These are phyloP conservation scores for Bemisia tabaci DNA, from an alignment of 1,140 invertebrate species.

Conservation along the genomic window DNA sequence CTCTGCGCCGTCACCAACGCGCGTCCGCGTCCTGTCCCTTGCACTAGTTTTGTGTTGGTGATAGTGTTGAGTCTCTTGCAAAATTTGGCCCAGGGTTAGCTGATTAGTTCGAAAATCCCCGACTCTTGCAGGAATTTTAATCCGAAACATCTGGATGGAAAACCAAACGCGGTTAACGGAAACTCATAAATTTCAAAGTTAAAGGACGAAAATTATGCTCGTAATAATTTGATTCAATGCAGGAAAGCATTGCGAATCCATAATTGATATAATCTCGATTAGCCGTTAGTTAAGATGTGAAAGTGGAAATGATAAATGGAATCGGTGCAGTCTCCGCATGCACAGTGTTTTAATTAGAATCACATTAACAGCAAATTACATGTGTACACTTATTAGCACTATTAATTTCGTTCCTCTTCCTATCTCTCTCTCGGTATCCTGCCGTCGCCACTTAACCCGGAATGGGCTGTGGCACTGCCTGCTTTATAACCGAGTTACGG, in stretches of 20 bases:
- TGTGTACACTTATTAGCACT: background rate
- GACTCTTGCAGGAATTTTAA: too few species aligned
- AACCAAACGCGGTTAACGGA: background rate
- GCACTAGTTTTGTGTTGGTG: too few species aligned
- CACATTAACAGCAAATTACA: background rate
- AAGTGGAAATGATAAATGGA: background rate
- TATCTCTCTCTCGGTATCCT: background rate
- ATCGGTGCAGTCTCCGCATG: background rate
- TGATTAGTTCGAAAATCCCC: too few species aligned
- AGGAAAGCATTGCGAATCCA: background rate
- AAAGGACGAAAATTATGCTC: background rate
- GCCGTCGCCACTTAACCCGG: background rate
- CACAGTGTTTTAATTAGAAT: background rate
- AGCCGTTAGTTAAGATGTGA: background rate
- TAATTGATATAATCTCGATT: background rate
- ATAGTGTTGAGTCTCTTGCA: too few species aligned
- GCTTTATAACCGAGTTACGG: too few species aligned
- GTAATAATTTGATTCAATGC: background rate
- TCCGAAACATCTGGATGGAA: too few species aligned
- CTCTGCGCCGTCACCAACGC: too few species aligned
- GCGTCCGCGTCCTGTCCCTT: too few species aligned
- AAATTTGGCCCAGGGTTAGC: too few species aligned
- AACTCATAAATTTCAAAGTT: background rate
- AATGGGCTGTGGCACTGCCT: too few species aligned
- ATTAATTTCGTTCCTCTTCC: background rate